Percentiles rank a stretch among this genome's conserved stretches.
Evolutionary conservation across 2,113 vertebrate species (phyloP).

Genomic region (Aix galericulata): DNA sequence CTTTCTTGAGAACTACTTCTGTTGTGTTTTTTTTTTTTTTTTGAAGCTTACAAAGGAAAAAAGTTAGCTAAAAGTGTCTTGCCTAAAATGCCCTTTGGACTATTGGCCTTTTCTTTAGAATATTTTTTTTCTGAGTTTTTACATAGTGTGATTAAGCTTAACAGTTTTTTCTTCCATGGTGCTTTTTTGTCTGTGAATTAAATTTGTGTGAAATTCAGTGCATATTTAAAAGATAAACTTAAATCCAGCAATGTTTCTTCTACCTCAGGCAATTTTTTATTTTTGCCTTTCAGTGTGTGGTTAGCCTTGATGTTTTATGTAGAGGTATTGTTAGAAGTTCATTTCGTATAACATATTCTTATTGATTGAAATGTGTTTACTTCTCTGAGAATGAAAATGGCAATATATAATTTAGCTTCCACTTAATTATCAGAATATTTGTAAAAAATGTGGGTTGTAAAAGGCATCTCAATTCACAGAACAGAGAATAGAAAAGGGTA

Average conservation of each 20-base stretch:
- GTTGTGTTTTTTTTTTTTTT: neutral
- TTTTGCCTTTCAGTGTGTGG: neutral
- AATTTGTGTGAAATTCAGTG: neutral
- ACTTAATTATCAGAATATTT: neutral
- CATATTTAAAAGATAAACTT: neutral
- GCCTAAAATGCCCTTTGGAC: neutral
- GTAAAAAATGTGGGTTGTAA: neutral
- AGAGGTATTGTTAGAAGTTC: constrained; percentile 19
- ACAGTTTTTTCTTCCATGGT: neutral
- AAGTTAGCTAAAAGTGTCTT: neutral
- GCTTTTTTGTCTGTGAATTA: neutral
- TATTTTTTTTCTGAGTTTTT: neutral
- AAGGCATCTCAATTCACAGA: neutral
- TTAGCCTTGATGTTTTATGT: constrained; percentile 20
- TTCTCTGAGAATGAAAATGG: neutral
- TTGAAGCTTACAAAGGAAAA: neutral
- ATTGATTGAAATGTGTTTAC: constrained; percentile 33
- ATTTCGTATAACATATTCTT: neutral
- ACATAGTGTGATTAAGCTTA: neutral
- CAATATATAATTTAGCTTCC: neutral
- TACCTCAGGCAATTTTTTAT: neutral
- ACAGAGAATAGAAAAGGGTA: neutral
- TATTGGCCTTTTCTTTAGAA: neutral
- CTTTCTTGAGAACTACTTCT: neutral
- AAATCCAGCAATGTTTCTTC: neutral